A percentile compares a stretch with the other conserved stretches of the same genome.
phyloP scores from a whole-genome alignment of 2,888 invertebrate genomes.

The Ormyrus thymus region DNA sequence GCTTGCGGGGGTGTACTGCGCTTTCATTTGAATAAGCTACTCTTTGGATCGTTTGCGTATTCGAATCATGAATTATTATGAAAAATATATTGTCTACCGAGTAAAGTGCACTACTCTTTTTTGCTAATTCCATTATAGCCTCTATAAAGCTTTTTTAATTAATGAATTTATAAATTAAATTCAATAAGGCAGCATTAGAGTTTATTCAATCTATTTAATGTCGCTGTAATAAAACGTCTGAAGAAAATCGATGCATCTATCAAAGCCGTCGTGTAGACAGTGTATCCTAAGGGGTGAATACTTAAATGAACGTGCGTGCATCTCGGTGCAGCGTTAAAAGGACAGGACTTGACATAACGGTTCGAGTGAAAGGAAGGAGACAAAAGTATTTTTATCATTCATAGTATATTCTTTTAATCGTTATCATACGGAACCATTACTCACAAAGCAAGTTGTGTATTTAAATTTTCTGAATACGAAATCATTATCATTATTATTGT shows the following conservation, averaged over 20 bases:
- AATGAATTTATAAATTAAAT: no score
- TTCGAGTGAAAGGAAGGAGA: constrained; percentile 1
- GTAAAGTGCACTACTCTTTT: no score
- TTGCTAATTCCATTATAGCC: no score
- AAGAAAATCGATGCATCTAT: constrained; percentile 1
- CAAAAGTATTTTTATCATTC: constrained; percentile 49
- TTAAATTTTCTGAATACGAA: constrained; percentile 64
- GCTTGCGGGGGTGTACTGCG: no score
- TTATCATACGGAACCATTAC: constrained; percentile 70
- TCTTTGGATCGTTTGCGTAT: no score
- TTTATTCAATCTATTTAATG: no score
- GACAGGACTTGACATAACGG: neutral
- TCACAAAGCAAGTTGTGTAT: constrained; percentile 73
- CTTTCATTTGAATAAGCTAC: no score
- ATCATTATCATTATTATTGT: constrained; percentile 63
- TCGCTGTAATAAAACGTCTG: neutral
- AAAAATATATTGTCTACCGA: no score
- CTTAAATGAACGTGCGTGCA: constrained; percentile 12
- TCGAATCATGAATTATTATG: no score
- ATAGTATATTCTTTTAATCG: constrained; percentile 55
- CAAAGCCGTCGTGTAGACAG: constrained; percentile 3
- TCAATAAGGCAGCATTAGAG: no score
- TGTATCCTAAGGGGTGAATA: constrained; percentile 56
- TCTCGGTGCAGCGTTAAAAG: neutral
- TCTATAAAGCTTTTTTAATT: no score